Evolutionary conservation across 2,797 vertebrate species (phyloP), one percentile per base, ranked within the genome.

Genomic region (Cynodonichthys magdalenae): DNA sequence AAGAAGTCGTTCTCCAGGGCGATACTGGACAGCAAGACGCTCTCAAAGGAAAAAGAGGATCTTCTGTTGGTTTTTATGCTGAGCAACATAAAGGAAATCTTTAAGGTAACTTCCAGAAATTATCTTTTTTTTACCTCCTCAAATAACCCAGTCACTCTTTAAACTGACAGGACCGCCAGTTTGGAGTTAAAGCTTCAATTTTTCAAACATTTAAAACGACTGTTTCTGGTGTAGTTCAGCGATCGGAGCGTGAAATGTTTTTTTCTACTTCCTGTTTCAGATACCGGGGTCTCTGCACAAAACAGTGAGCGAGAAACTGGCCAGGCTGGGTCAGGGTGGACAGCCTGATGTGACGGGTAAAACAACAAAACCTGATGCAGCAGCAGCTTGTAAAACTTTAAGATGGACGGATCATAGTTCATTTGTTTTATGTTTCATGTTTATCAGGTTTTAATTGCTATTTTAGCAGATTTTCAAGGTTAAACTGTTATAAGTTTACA

Each of bases 11-110:
- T 99, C 77, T 95, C 92, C 39, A 94, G 92, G 89, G 95, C 95
- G 0, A 81, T 99, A 57, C 87, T 98, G 72, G 92, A 93, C 86
- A 94, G 92, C 74, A 97, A 93, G 88, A 89, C 77, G 68, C 84
- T 97, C 51, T 92, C 94, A 15, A 97, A 93, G 86, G 96, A 95
- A 53, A 95, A 95, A 57, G 94, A 94, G 49, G 96, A 98, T 53
- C 94, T 99, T 55, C 85, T 99, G 49, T 81, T 99, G 69, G 89
- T 96, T 57, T 99, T 99, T 81, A 94, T 99, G 75, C 90, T 99
- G 57, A 95, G 97, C 88, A 95, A 97, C 81, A 92, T 95, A 59
- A 92, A 92, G 79, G 96, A 97, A 36, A 93, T 97, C 19, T 95
- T 99, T 66, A 98, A 96, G 95, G 89, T 90, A 63, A 55, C 0